These are phyloP conservation scores for Chloroceryle inda DNA, from an alignment of 2,797 vertebrate species.

Conservation along the genomic window DNA sequence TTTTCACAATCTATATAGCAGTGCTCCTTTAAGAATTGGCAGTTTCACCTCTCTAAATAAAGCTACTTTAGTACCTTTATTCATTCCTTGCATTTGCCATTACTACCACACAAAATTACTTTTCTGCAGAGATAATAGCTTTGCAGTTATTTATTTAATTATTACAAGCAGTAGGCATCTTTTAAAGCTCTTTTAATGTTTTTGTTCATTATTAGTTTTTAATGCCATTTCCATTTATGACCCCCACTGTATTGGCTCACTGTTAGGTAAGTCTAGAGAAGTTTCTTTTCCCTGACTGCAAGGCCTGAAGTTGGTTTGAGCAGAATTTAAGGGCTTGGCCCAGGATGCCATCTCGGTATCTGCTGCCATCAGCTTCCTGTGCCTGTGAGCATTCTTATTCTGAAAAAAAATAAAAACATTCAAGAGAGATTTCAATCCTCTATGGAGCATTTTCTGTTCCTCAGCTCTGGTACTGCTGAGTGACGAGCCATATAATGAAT, in stretches of 20 bases:
- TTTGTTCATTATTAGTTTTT: not conserved
- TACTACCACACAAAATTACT: not conserved
- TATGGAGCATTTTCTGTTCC: not conserved
- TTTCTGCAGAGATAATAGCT: not conserved
- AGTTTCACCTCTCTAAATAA: conserved; percentile 30
- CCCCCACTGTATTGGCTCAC: not conserved
- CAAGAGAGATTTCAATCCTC: conserved; percentile 12
- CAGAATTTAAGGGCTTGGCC: not conserved
- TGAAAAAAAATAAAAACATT: not conserved
- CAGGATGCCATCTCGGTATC: not conserved
- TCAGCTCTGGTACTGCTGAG: not conserved
- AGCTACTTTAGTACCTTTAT: not conserved
- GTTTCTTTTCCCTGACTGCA: not conserved
- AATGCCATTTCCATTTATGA: not conserved
- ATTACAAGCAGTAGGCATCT: not conserved
- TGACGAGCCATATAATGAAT: not conserved
- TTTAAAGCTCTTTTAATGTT: not conserved
- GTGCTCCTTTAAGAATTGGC: conserved; percentile 7
- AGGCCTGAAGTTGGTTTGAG: not conserved
- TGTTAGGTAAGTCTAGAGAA: not conserved
- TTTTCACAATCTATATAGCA: not conserved
- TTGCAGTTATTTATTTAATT: not conserved
- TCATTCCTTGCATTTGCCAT: not conserved
- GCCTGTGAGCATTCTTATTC: not conserved
- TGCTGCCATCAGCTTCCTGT: not conserved